These are phyloP conservation scores for Atta texana DNA, from an alignment of 1,140 invertebrate species.

Conservation along the genomic window DNA sequence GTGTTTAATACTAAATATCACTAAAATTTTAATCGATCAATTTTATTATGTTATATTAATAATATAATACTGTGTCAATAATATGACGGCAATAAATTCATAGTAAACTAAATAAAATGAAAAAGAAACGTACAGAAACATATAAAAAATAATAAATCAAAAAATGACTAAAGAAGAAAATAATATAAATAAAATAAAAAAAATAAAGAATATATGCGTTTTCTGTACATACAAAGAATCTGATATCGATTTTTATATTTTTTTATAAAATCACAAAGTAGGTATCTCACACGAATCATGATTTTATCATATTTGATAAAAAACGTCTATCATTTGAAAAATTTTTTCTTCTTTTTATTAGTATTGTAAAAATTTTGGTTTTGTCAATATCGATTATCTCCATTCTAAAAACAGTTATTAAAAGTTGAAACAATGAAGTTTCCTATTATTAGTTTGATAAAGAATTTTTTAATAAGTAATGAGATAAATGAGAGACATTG, in stretches of 20 bases:
- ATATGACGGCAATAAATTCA: conserved; percentile 38
- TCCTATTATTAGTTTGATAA: not conserved
- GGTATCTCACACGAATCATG: not conserved
- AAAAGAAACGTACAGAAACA: not conserved
- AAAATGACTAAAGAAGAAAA: conserved; percentile 21
- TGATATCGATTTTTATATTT: not conserved
- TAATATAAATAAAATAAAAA: conserved; percentile 29
- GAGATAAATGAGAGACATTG: not conserved
- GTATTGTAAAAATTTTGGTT: conserved; percentile 1
- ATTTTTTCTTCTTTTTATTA: not conserved
- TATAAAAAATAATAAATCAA: conserved; percentile 43
- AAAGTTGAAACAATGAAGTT: not conserved
- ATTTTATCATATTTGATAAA: conserved; percentile 14
- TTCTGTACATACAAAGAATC: not conserved
- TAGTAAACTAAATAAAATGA: conserved; percentile 34
- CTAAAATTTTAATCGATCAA: conserved; percentile 33
- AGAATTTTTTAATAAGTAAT: not conserved
- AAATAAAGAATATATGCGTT: not conserved
- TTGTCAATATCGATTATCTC: not conserved
- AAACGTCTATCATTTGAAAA: not conserved
- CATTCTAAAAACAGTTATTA: not conserved
- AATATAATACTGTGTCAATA: conserved; percentile 44
- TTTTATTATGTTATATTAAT: conserved; percentile 29
- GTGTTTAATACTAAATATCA: conserved; percentile 34
- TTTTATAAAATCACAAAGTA: conserved; percentile 2